Conservation (phyloP, 2,888 invertebrate species). For the Nomada flava region DNA sequence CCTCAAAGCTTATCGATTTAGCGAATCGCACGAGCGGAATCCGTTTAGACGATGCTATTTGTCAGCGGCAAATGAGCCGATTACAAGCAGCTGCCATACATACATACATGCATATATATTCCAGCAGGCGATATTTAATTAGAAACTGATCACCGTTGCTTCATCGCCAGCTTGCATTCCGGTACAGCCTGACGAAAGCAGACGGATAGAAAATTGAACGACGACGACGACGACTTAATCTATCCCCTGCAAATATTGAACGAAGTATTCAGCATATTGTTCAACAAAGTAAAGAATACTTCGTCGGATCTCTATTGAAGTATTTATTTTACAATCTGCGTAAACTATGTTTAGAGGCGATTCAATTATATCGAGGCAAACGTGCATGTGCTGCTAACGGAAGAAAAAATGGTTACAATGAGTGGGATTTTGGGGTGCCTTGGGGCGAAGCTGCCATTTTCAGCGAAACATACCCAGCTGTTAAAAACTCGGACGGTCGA, state of each 20-base stretch:
- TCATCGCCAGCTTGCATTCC: constrained; percentile 12
- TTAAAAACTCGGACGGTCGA: constrained; percentile 42
- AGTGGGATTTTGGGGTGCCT: constrained; percentile 59
- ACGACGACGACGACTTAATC: not conserved
- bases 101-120: constrained; percentile 19
- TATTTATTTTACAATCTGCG: constrained; percentile 18
- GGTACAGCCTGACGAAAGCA: not conserved
- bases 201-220: constrained; percentile 25
- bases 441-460: constrained; percentile 62
- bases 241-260: no score
- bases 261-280: no score
- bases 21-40: constrained; percentile 70
- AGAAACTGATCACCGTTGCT: constrained; percentile 56
- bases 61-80: constrained; percentile 71
- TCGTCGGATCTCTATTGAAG: not conserved
- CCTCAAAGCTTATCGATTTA: constrained; percentile 71
- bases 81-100: constrained; percentile 49
- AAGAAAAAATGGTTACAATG: constrained; percentile 52
- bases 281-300: no score
- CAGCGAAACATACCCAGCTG: constrained; percentile 53
- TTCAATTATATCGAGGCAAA: constrained; percentile 36
- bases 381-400: constrained; percentile 18
- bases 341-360: constrained; percentile 9
- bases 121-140: constrained; percentile 65
- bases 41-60: constrained; percentile 72